Evolutionary conservation across 92 coral and sea anemone species (phyloP), one percentile per base, ranked within the genome.

Genomic region (Blastomussa wellsi): DNA sequence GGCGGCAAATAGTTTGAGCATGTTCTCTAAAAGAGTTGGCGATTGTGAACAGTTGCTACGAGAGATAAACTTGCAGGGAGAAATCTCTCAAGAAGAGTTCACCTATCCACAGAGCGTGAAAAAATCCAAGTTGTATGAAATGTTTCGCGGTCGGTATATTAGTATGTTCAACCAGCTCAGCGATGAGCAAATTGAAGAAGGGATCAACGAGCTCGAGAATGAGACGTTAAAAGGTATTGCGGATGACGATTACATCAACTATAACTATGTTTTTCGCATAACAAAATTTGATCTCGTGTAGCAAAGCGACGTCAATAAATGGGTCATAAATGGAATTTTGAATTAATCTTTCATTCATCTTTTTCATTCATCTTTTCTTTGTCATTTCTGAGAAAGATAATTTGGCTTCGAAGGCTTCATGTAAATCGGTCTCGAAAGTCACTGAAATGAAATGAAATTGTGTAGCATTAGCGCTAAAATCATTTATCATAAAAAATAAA

Each of bases 111-210:
- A 2, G 39, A 31, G 14, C 41, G 16, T 73, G 78, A 39, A 53
- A 39, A 73, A 73, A 73, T 73, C 78, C 49, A 39, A 73, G 78
- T 73, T 39, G 33, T 73, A 73, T n/a, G 55, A 73, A 22, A 73
- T 73, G 78, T 39, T 37, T n/a, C 78, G 78, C 0, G 1, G 32
- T 37, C 47, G 77, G 7, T 73, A 47, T 14, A 39, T 39, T 16
- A 73, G 78, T 16, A 39, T 73, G 55, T 9, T 39, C 8, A 5
- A 71, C 22, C 76, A 71, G 76, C 28, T 38, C 7, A 38, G 4
- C 20, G 53, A 73, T 7, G 53, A 73, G 10, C 78, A 73, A 42
- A 73, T 73, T 39, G 57, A 37, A 47, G 78, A 73, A 73, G 78
- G 78, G 24, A 73, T 73, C 19, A 39, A 37, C 2, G 78, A 73